These are phyloP conservation scores for Petrocephalus sullivani DNA, from an alignment of 2,797 vertebrate species.

Conservation along the genomic window DNA sequence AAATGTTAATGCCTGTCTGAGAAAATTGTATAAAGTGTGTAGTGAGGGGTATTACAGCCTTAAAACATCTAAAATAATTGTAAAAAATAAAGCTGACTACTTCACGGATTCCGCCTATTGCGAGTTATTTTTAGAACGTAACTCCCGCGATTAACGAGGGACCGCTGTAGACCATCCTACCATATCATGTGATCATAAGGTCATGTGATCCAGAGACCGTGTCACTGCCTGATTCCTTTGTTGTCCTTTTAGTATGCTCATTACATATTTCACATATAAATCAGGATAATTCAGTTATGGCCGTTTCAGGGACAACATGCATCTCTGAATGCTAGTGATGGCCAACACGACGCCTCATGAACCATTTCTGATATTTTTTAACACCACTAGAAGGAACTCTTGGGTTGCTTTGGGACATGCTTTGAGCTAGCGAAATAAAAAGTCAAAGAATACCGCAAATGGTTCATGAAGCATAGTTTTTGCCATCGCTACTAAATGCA, in stretches of 20 bases:
- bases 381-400: not conserved
- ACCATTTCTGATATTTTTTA: not conserved
- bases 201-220: not conserved
- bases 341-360: not conserved
- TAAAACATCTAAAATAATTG: no score
- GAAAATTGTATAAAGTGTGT: no score
- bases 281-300: not conserved
- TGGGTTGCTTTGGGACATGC: not conserved
- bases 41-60: no score
- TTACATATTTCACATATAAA: not conserved
- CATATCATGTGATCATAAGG: not conserved
- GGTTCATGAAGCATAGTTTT: not conserved
- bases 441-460: not conserved
- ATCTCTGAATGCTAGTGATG: not conserved
- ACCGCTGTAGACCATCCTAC: not conserved
- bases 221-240: not conserved
- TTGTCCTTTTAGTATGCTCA: not conserved
- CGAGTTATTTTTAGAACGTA: no score
- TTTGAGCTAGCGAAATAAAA: not conserved
- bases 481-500: not conserved
- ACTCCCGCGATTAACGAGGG: no score
- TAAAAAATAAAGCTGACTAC: no score
- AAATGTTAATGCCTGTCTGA: no score
- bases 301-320: not conserved
- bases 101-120: no score